Evolutionary conservation across 2,797 vertebrate species (phyloP), one percentile per base, ranked within the genome.

Genomic region (Phaenicophaeus curvirostris): DNA sequence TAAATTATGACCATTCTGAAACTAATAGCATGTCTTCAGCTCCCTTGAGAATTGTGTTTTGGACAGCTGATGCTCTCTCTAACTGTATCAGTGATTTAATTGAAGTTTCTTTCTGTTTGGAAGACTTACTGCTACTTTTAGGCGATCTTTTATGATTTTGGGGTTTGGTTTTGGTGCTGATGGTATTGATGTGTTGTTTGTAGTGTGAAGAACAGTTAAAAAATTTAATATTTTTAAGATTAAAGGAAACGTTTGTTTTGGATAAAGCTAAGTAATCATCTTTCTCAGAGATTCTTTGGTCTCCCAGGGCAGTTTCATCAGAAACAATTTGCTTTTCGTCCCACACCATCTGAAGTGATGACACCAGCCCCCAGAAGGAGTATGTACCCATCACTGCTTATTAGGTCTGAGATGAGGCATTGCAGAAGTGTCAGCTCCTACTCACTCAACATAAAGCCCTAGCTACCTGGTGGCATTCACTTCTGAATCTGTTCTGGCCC

Each of bases 381-480:
- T 14, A 58, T 59, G 23, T 20, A 6, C 19, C 35, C 48, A 16
- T 46, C 4, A 6, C 13, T 4, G 55, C 35, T 62, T 65, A 16
- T 37, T 21, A 76, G 37, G 5, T 17, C 16, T 87, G 27, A 53
- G 23, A 84, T 5, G 1, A 1, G 15, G 20, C 2, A 2, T 13
- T 79, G 37, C 25, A 85, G n/a, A 39, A 42, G 0, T 0, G 24
- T 53, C 35, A 86, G 4, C 27, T 69, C 0, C 0, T 44, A 54
- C 1, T 51, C 2, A 3, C n/a, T 72, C 44, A 41, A n/a, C 9
- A 28, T 14, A 25, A 1, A 67, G 23, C 6, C 39, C 13, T 12
- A 28, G 42, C 24, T 44, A 57, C n/a, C 28, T 6, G 15, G 9
- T 8, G 15, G 4, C 41, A 20, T 33, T 68, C 25, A 51, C 15